Evolutionary conservation across 2,888 invertebrate species (phyloP).

Genomic region (Alcis repandata): DNA sequence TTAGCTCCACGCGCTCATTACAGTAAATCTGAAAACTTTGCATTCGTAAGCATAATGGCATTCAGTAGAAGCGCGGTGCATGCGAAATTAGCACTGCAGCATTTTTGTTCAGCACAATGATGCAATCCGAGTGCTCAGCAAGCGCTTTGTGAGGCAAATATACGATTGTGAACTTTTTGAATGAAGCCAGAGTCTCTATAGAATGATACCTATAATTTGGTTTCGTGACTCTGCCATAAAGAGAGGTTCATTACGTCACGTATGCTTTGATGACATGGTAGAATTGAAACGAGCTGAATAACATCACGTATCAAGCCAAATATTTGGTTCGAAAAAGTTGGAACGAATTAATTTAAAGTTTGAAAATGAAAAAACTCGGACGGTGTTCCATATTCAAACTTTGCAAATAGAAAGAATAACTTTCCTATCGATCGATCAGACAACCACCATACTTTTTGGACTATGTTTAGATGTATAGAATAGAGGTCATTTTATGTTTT

Average conservation of each 20-base stretch:
- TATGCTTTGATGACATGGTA: conserved; percentile 47
- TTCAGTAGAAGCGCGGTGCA: conserved; percentile 70
- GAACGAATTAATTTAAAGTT: conserved; percentile 48
- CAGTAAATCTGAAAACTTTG: conserved; percentile 56
- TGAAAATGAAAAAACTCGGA: conserved; percentile 50
- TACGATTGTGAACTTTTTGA: conserved; percentile 75
- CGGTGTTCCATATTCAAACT: conserved; percentile 55
- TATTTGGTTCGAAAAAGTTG: conserved; percentile 13
- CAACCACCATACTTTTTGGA: not conserved
- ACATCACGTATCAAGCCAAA: conserved; percentile 24
- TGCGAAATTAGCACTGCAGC: conserved; percentile 78
- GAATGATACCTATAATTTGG: conserved; percentile 42
- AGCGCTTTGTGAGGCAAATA: conserved; percentile 73
- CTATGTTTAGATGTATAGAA: too few species aligned
- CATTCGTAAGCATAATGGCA: conserved; percentile 67
- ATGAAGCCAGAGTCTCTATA: conserved; percentile 71
- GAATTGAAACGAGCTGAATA: not conserved
- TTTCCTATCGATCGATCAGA: not conserved
- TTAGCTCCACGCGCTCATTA: conserved; percentile 53
- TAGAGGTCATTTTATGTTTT: too few species aligned
- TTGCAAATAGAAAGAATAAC: conserved; percentile 42
- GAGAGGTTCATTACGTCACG: conserved; percentile 68
- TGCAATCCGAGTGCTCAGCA: conserved; percentile 71
- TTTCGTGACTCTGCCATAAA: conserved; percentile 20
- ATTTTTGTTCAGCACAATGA: conserved; percentile 82